These are phyloP conservation scores for Lepus townsendii DNA, from an alignment of 2,797 vertebrate species.

Conservation along the genomic window DNA sequence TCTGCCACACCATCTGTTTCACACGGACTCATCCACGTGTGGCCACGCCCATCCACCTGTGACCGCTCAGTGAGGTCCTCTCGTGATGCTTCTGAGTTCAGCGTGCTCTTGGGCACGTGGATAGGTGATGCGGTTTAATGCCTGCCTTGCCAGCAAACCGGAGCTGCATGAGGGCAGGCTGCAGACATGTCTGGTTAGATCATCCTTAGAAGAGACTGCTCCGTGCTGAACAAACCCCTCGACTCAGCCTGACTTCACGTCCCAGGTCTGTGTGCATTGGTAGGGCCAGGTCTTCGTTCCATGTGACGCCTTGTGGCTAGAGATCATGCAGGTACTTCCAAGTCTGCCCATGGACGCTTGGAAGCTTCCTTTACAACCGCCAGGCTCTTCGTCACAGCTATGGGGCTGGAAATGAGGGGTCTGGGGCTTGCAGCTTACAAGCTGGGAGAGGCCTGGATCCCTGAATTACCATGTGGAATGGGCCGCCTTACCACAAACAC, in stretches of 20 bases:
- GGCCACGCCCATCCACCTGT: background rate
- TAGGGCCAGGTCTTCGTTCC: background rate
- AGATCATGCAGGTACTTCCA: rapidly evolving
- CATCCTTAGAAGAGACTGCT: background rate
- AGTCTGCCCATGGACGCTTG: background rate
- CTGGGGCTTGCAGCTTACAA: background rate
- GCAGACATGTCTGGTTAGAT: background rate
- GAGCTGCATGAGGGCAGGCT: background rate
- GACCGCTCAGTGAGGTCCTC: background rate
- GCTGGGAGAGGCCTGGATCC: background rate
- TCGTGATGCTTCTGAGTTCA: rapidly evolving
- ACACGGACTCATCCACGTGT: background rate
- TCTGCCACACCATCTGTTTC: rapidly evolving
- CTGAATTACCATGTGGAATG: background rate
- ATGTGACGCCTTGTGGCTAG: background rate
- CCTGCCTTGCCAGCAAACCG: background rate
- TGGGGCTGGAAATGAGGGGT: background rate
- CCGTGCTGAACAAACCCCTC: background rate
- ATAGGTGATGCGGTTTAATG: too few relatives aligned
- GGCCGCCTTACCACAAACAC: too few relatives aligned
- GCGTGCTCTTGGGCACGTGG: background rate
- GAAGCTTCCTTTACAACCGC: too few relatives aligned
- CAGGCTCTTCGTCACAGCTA: background rate
- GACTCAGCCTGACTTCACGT: background rate
- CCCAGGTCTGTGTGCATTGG: background rate